A percentile compares a stretch with the other conserved stretches of the same genome.
Evolutionary conservation across 2,113 vertebrate genomes (phyloP).

Genomic region (Glaucomys volans): DNA sequence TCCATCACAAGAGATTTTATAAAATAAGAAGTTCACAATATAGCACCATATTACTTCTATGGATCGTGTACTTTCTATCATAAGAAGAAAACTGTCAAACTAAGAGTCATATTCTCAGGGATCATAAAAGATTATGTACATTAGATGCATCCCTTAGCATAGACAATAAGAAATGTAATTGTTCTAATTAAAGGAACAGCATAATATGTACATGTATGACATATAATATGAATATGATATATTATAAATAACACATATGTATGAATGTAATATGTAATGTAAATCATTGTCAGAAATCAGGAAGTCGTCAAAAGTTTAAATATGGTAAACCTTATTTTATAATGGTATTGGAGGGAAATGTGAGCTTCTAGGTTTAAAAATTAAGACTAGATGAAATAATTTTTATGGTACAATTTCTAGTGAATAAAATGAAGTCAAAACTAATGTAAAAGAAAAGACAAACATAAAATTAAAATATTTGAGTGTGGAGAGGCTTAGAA

Average conservation of each 20-base stretch:
- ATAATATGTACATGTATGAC: not conserved
- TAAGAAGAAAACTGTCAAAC: not conserved
- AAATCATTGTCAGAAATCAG: not conserved
- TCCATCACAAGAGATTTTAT: not conserved
- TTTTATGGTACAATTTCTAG: not conserved
- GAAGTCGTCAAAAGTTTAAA: not conserved
- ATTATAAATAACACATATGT: not conserved
- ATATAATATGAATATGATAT: not conserved
- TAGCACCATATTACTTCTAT: not conserved
- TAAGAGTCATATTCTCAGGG: not conserved
- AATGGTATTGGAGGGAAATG: not conserved
- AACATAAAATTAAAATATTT: not conserved
- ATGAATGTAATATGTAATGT: not conserved
- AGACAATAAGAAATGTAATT: not conserved
- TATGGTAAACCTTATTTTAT: not conserved
- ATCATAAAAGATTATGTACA: not conserved
- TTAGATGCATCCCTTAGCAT: not conserved
- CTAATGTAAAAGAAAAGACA: not conserved
- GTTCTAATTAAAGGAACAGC: not conserved
- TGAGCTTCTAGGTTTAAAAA: not conserved
- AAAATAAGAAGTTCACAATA: not conserved
- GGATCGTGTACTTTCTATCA: not conserved
- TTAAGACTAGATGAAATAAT: not conserved
- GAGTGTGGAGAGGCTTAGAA: not conserved
- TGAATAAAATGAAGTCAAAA: conserved; percentile 34